Percentiles rank a stretch among this genome's conserved stretches.
Conservation (phyloP, 2,888 invertebrate species). For the Pimpla rufipes region DNA sequence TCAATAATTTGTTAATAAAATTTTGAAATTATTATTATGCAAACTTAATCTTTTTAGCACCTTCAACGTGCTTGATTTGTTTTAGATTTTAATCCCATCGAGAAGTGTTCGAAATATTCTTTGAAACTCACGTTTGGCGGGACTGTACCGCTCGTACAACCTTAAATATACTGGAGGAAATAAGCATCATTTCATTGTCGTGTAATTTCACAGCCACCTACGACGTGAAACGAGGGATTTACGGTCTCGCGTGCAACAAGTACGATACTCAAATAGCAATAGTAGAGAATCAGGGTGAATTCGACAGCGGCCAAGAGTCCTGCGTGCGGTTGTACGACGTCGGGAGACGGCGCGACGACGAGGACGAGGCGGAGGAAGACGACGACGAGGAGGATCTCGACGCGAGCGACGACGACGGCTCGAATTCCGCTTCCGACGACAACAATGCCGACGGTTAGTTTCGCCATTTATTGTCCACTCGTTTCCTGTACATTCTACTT, state of each 20-base stretch:
- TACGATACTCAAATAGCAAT: conserved; percentile 95
- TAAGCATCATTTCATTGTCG: conserved; percentile 60
- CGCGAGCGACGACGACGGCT: conserved; percentile 88
- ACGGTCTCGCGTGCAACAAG: conserved; percentile 93
- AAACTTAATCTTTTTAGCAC: too few species aligned
- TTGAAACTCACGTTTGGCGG: too few species aligned
- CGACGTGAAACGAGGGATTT: conserved; percentile 96
- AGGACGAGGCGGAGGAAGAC: conserved; percentile 94
- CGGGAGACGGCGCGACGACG: conserved; percentile 94
- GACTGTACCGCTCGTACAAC: too few species aligned
- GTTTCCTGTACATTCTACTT: not conserved
- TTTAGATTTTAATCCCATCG: too few species aligned
- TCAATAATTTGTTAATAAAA: too few species aligned
- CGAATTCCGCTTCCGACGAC: conserved; percentile 85
- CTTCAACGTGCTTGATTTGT: too few species aligned
- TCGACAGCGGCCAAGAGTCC: conserved; percentile 94
- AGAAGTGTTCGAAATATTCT: too few species aligned
- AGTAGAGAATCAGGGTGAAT: conserved; percentile 95
- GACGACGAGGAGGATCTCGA: conserved; percentile 88
- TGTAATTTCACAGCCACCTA: conserved; percentile 90
- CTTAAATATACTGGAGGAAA: too few species aligned
- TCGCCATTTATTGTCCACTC: not conserved
- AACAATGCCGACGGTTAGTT: conserved; percentile 83
- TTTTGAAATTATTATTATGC: too few species aligned
- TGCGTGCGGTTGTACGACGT: conserved; percentile 97